A percentile compares a stretch with the other conserved stretches of the same genome.
Conservation (phyloP, 2,797 vertebrate genomes). For the Micrastur ruficollis region DNA sequence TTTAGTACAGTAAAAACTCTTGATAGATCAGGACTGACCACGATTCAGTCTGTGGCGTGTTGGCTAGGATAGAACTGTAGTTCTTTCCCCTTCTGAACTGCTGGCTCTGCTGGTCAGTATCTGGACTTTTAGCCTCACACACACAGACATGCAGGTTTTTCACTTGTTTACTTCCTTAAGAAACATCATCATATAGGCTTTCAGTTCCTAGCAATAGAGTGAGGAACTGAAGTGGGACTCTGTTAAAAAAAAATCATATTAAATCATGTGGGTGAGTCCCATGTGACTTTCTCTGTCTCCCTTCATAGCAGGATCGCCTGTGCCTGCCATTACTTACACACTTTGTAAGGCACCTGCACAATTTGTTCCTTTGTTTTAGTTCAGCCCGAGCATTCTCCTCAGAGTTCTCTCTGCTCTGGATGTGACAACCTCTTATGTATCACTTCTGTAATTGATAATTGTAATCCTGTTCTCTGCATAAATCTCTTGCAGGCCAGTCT, state of each 20-base stretch:
- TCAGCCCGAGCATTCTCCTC: neutral
- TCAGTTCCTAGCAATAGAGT: neutral
- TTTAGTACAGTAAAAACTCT: neutral
- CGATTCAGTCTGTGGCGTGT: neutral
- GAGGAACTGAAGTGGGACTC: neutral
- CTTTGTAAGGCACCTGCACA: neutral
- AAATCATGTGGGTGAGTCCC: neutral
- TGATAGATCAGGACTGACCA: neutral
- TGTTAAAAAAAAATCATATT: neutral
- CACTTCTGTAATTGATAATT: neutral
- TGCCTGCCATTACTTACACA: neutral
- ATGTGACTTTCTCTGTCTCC: fast-evolving
- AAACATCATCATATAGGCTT: neutral
- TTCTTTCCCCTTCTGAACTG: neutral
- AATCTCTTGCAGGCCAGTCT: neutral
- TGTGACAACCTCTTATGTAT: neutral
- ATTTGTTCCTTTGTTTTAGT: neutral
- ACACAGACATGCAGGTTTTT: neutral
- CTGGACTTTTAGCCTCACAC: neutral
- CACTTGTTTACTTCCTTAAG: neutral
- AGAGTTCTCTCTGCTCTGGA: neutral
- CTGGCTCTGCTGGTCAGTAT: neutral
- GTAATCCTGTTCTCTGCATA: neutral
- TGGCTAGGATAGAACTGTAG: neutral
- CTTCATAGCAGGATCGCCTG: neutral